Evolutionary conservation across 2,888 invertebrate genomes (phyloP).

Genomic region (Melanotus villosus): DNA sequence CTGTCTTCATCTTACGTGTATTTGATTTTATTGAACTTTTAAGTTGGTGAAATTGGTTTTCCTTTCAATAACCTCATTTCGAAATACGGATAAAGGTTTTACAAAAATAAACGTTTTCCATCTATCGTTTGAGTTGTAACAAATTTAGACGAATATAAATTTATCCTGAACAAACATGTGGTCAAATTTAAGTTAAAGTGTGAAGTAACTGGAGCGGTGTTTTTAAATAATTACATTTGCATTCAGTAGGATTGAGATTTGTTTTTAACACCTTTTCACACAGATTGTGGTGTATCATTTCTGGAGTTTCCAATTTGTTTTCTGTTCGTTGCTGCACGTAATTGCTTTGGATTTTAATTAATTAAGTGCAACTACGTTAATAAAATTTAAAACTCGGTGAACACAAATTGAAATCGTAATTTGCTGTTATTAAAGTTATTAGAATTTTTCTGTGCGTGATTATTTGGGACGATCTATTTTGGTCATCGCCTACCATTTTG

Average conservation of each 20-base stretch:
- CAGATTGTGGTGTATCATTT: conserved; percentile 12
- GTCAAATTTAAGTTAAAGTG: conserved; percentile 15
- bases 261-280: conserved; percentile 16
- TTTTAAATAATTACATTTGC: conserved; percentile 36
- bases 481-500: neutral
- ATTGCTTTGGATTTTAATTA: conserved; percentile 14
- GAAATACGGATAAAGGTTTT: neutral
- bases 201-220: conserved; percentile 29
- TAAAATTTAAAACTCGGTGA: conserved; percentile 8
- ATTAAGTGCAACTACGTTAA: conserved; percentile 13
- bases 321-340: conserved; percentile 7
- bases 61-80: too few species aligned
- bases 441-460: too few species aligned
- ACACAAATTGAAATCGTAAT: conserved; percentile 5
- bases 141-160: neutral
- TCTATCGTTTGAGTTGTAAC: neutral
- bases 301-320: conserved; percentile 14
- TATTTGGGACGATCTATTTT: neutral
- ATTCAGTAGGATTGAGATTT: conserved; percentile 21
- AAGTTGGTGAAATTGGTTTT: too few species aligned
- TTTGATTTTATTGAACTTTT: too few species aligned
- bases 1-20: too few species aligned
- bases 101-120: neutral
- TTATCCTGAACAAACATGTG: conserved; percentile 9
- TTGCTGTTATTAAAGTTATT: too few species aligned